These are phyloP conservation scores for Apolygus lucorum DNA, from an alignment of 1,140 invertebrate genomes.

Conservation along the genomic window DNA sequence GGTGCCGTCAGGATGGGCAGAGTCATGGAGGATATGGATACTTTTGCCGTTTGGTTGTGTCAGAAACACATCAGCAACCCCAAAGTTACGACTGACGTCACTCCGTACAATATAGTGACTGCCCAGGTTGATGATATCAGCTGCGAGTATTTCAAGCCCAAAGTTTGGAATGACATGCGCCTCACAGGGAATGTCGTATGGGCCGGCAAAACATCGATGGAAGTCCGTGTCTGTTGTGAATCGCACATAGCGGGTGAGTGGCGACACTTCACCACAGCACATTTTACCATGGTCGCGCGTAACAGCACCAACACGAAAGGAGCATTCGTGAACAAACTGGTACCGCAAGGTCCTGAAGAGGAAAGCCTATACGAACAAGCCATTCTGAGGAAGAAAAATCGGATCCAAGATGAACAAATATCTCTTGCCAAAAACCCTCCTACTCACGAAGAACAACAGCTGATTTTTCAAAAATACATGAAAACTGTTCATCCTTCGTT, in stretches of 20 bases:
- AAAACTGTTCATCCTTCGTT: conserved; percentile 47
- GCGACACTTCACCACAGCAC: conserved; percentile 52
- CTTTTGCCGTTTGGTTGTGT: conserved; percentile 63
- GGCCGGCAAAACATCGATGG: conserved; percentile 64
- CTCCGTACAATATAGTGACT: conserved; percentile 64
- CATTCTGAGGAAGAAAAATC: conserved; percentile 43
- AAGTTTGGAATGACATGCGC: conserved; percentile 54
- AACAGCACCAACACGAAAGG: conserved; percentile 54
- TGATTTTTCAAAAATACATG: conserved; percentile 61
- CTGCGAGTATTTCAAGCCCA: conserved; percentile 44
- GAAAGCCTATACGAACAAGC: conserved; percentile 4
- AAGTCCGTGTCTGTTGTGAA: conserved; percentile 60
- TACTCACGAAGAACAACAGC: conserved; percentile 51
- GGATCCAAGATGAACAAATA: conserved; percentile 42
- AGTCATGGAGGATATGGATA: conserved; percentile 69
- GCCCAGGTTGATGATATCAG: conserved; percentile 65
- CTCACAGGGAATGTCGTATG: conserved; percentile 68
- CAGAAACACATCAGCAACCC: conserved; percentile 59
- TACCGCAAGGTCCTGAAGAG: conserved; percentile 39
- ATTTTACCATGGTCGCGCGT: conserved; percentile 64
- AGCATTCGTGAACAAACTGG: conserved; percentile 54
- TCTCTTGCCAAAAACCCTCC: conserved; percentile 57
- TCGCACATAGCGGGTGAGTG: conserved; percentile 52
- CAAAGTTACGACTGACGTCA: conserved; percentile 39
- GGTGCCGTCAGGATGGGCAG: conserved; percentile 59